Evolutionary conservation across 2,888 invertebrate species (phyloP), one percentile per base, ranked within the genome.

Genomic region (Dicycla oo): DNA sequence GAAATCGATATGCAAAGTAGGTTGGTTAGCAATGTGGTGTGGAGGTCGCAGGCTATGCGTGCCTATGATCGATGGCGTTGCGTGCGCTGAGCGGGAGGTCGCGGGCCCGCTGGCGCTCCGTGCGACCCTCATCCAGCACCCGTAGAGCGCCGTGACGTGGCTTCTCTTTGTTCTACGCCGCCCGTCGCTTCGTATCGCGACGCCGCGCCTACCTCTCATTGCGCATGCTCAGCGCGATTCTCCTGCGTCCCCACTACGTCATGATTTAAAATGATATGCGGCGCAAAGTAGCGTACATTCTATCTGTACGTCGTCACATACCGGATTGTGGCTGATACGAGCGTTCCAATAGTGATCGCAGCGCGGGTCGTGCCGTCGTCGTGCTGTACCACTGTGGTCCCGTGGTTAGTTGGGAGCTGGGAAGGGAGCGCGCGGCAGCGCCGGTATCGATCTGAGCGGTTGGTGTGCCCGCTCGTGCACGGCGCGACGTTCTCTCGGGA

Each of bases 401-500:
- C 81, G 87, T 87, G 82, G 90, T 89, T 88, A 88, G 88, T 91
- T 85, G 88, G 88, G 89, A 90, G 91, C 91, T 92, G 89, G 88
- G 89, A 91, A 92, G 90, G 91, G 92, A 94, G 90, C 93, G 93
- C 93, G 92, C 94, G 92, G 90, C 88, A 91, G 91, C 88, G 84
- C 84, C 90, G 89, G 91, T 95, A 95, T 95, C 94, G 95, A 95
- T 95, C 94, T 93, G 91, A 92, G 87, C 90, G 89, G 90, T 93
- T 92, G 90, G 93, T 91, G 91, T 90, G 91, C 89, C 90, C 93
- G 93, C 89, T 93, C 91, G 94, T 91, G 93, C 92, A 91, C 93
- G 90, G 90, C 94, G 92, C 94, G 89, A 90, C 94, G 92, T 90
- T 92, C 92, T 93, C 93, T 92, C 94, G 93, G 93, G 93, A 95